Evolutionary conservation across 2,113 vertebrate genomes (phyloP).

Genomic region (Corynorhinus townsendii): DNA sequence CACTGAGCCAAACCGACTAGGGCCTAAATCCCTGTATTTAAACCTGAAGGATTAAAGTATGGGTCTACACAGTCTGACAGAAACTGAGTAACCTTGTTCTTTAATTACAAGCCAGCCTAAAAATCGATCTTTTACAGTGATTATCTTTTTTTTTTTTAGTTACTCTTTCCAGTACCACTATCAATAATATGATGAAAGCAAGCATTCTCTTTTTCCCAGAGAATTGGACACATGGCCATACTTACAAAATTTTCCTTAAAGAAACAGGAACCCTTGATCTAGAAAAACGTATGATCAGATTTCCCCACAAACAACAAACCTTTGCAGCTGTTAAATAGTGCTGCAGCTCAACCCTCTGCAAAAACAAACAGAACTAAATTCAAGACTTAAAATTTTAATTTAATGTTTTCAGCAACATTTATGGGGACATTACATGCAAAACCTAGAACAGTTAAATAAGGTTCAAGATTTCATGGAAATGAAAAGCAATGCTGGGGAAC

Average conservation of each 20-base stretch:
- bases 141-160: not conserved
- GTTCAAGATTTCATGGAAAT: not conserved
- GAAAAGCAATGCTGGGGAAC: not conserved
- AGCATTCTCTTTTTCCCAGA: not conserved
- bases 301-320: not conserved
- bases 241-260: not conserved
- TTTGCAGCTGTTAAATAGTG: not conserved
- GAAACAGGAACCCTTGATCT: not conserved
- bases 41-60: not conserved
- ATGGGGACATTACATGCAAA: not conserved
- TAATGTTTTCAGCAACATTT: constrained; percentile 7
- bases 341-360: not conserved
- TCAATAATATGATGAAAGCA: not conserved
- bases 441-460: not conserved
- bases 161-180: not conserved
- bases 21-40: not conserved
- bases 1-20: too few relatives aligned
- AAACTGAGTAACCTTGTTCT: not conserved
- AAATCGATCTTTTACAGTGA: not conserved
- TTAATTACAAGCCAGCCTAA: not conserved
- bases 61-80: not conserved
- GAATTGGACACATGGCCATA: not conserved
- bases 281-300: not conserved
- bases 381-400: not conserved
- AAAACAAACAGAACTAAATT: not conserved